phyloP scores from a whole-genome alignment of 2,113 vertebrate genomes.

The Synodontis membranacea region DNA sequence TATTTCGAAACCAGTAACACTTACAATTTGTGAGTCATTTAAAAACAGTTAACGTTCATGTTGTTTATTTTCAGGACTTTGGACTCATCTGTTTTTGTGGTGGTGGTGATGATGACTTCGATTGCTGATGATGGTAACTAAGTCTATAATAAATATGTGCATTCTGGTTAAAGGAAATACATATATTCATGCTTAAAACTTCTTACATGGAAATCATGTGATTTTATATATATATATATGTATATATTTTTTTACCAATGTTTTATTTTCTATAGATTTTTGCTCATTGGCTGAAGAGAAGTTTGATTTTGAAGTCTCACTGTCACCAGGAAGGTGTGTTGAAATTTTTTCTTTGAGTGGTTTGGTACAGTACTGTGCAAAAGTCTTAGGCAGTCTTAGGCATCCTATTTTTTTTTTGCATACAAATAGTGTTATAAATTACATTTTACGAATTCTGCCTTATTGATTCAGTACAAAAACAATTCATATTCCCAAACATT shows the following conservation, averaged over 20 bases:
- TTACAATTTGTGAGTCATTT: background rate
- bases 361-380: too few relatives aligned
- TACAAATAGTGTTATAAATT: too few relatives aligned
- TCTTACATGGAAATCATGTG: too few relatives aligned
- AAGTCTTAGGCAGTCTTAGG: too few relatives aligned
- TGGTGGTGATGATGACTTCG: conserved; percentile 44
- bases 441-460: too few relatives aligned
- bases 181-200: background rate
- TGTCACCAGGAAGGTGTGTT: conserved; percentile 73
- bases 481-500: too few relatives aligned
- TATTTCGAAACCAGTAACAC: background rate
- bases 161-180: background rate
- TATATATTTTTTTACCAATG: background rate
- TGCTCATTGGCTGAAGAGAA: conserved; percentile 71
- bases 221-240: background rate
- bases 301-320: conserved; percentile 76
- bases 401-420: too few relatives aligned
- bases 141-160: background rate
- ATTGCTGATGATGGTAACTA: conserved; percentile 44
- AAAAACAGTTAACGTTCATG: background rate
- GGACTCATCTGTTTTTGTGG: conserved; percentile 36
- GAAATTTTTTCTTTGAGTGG: background rate
- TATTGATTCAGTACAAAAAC: too few relatives aligned
- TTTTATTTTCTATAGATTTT: conserved; percentile 51
- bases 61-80: conserved; percentile 41